Evolutionary conservation across 2,113 vertebrate species (phyloP).

Genomic region (Pipa parva): DNA sequence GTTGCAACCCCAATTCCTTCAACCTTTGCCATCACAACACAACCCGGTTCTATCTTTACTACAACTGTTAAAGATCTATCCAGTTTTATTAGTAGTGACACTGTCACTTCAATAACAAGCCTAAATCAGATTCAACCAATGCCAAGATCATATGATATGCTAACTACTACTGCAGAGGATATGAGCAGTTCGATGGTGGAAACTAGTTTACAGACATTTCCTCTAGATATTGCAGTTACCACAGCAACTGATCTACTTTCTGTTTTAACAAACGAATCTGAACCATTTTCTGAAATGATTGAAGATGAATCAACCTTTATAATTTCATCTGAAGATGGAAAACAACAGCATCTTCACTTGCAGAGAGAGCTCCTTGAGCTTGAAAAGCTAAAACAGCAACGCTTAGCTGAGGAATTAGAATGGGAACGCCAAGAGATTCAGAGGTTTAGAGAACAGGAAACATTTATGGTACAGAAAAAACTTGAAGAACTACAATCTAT

Average conservation of each 20-base stretch:
- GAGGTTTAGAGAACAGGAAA: conserved; percentile 93
- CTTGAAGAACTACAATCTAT: conserved; percentile 92
- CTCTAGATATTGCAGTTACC: conserved; percentile 70
- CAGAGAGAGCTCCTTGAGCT: conserved; percentile 92
- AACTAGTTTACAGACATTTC: conserved; percentile 60
- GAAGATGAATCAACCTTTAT: conserved; percentile 82
- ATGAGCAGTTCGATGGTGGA: conserved; percentile 64
- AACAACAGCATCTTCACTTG: conserved; percentile 88
- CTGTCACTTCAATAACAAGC: conserved; percentile 75
- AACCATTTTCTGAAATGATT: conserved; percentile 78
- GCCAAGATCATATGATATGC: conserved; percentile 80
- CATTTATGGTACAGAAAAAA: conserved; percentile 93
- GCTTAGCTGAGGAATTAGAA: conserved; percentile 92
- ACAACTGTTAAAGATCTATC: conserved; percentile 74
- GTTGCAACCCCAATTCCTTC: conserved; percentile 84
- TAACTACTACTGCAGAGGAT: conserved; percentile 71
- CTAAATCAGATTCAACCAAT: conserved; percentile 72
- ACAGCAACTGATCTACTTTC: conserved; percentile 68
- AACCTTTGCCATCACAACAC: conserved; percentile 91
- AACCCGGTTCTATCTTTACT: conserved; percentile 91
- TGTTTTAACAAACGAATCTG: conserved; percentile 76
- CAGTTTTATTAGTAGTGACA: conserved; percentile 78
- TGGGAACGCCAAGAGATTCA: conserved; percentile 98
- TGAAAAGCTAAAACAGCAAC: conserved; percentile 93
- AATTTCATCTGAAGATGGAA: conserved; percentile 82